Base-by-base conservation (phyloP, 2,113 vertebrate species). In the Chunga burmeisteri region DNA sequence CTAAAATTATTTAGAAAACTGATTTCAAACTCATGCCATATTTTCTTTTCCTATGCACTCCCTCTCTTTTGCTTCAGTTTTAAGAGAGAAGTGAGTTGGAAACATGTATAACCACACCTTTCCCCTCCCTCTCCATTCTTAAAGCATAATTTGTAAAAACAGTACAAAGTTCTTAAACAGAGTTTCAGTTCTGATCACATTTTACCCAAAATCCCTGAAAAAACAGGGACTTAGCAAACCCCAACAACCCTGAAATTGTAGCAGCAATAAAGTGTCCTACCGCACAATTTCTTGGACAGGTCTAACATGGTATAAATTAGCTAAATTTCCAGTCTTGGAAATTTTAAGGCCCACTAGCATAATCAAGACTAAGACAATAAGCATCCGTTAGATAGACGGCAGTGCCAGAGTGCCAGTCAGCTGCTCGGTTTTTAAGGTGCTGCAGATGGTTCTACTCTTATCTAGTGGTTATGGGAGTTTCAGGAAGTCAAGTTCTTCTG, bases 321-420 rank as follows among this genome's bases (percentile, higher is more conserved):
- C 15, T 73, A 36, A 22, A 50, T 72, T 67, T 82, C 53, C 71
- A 91, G 53, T 44, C 84, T 49, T 89, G 38, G 58, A 70, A 95
- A 58, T 16, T 4, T 34, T 17, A 68, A 74, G 65, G 34, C 44
- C 9, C 49, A 30, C 4, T 29, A 46, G 16, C 32, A 67, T 11
- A 42, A 55, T 32, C 11, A 53, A 71, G 36, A 38, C 8, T n/a
- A 62, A 74, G 59, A 61, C 27, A 3, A 2, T 17, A 42, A 30
- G 19, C 2, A 1, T 44, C 63, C 32, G 20, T 19, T 5, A 23
- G 16, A 72, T 0, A 78, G 55, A 38, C 2, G 2, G 8, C 25
- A 38, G 87, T 56, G 58, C 53, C 36, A 52, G 40, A 47, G 25
- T 53, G 47, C 46, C 30, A n/a, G 56, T 16, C 70, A 58, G 52